Evolutionary conservation across 2,113 vertebrate genomes (phyloP).

Genomic region (Coptodon rendalli): DNA sequence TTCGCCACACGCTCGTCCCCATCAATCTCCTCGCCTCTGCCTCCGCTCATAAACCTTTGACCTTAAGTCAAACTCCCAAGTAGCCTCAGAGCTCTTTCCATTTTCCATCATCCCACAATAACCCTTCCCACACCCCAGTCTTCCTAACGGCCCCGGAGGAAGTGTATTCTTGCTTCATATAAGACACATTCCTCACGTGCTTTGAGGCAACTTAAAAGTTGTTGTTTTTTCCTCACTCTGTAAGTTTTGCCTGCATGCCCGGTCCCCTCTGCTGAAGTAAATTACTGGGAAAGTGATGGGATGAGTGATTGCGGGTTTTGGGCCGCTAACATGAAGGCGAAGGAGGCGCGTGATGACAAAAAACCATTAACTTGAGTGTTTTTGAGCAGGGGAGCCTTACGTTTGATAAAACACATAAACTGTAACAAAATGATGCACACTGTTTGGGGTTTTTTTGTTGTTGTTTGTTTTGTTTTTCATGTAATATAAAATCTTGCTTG

Average conservation of each 20-base stretch:
- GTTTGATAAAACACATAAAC: background rate
- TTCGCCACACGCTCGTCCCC: slow-evolving; percentile 28
- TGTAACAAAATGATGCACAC: background rate
- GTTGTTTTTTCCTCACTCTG: background rate
- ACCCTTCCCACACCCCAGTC: background rate
- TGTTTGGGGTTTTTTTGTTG: background rate
- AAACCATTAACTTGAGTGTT: slow-evolving; percentile 11
- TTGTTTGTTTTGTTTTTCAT: background rate
- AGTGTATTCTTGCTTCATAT: slow-evolving; percentile 58
- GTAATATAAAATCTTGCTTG: background rate
- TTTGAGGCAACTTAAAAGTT: slow-evolving; percentile 37
- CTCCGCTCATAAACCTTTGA: slow-evolving; percentile 53
- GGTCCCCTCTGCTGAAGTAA: slow-evolving; percentile 46
- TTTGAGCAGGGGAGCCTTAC: background rate
- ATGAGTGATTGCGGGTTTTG: slow-evolving; percentile 13
- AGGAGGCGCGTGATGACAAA: slow-evolving; percentile 1
- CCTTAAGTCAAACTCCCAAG: slow-evolving; percentile 27
- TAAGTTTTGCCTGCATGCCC: slow-evolving; percentile 45
- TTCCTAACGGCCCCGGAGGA: slow-evolving; percentile 18
- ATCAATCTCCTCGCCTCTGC: slow-evolving; percentile 45
- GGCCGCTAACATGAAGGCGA: background rate
- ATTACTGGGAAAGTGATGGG: slow-evolving; percentile 41
- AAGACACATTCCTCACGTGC: slow-evolving; percentile 65
- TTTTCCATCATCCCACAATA: slow-evolving; percentile 12
- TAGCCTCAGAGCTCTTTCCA: slow-evolving; percentile 12